Evolutionary conservation across 53 echinoderm and acorn worm genomes (phyloP).

Genomic region (Echinometra lucunter): DNA sequence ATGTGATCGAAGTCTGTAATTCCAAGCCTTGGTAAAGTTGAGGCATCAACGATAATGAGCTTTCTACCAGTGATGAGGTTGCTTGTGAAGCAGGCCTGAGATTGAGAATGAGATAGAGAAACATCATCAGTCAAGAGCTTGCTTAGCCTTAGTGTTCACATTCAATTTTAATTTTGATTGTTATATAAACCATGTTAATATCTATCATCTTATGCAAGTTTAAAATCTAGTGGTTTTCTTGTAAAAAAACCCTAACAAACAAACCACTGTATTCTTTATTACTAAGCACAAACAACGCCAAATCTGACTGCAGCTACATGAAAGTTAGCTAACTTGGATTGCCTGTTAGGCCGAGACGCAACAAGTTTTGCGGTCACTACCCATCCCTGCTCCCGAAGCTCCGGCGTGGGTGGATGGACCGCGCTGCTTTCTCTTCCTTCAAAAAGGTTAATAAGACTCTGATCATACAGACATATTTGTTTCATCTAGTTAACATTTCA

Average conservation of each 20-base stretch:
- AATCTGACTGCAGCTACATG: too few species aligned
- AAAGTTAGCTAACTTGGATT: too few species aligned
- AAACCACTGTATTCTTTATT: too few species aligned
- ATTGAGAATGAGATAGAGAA: neutral
- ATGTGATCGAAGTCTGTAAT: constrained; percentile 97
- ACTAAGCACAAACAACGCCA: too few species aligned
- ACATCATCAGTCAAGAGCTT: neutral
- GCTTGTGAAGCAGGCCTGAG: constrained; percentile 93
- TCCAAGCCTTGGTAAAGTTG: constrained; percentile 90
- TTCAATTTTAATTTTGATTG: too few species aligned
- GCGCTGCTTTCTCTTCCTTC: neutral
- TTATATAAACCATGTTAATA: too few species aligned
- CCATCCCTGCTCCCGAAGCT: constrained; percentile 18
- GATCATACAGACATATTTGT: neutral
- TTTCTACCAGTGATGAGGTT: constrained; percentile 90
- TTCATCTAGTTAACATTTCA: neutral
- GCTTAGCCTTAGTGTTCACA: too few species aligned
- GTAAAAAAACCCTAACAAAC: too few species aligned
- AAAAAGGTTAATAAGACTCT: too few species aligned
- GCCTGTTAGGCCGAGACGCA: too few species aligned
- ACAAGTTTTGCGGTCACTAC: neutral
- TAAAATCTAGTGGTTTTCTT: too few species aligned
- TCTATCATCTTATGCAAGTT: too few species aligned
- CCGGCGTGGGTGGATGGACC: neutral
- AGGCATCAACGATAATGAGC: constrained; percentile 91